A percentile compares a stretch with the other conserved stretches of the same genome.
phyloP scores from a whole-genome alignment of 2,797 vertebrate genomes.

The Pangasius mekongensis region DNA sequence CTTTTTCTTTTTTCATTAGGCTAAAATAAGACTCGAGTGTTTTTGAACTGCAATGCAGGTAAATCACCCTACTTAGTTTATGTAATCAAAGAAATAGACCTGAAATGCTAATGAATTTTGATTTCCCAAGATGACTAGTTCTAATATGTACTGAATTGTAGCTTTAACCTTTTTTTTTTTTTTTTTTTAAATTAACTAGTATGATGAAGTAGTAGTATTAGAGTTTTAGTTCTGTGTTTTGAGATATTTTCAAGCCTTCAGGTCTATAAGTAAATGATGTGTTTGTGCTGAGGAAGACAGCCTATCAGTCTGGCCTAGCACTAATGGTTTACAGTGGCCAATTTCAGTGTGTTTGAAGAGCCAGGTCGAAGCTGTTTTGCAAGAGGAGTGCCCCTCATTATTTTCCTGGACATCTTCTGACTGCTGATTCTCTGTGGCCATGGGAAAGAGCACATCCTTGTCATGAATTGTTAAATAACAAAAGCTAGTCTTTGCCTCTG shows the following conservation, averaged over 20 bases:
- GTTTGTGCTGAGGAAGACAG: background rate
- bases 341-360: slow-evolving; percentile 31
- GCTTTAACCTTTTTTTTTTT: background rate
- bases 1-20: background rate
- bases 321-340: background rate
- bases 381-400: background rate
- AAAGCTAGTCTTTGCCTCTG: slow-evolving; percentile 12
- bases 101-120: background rate
- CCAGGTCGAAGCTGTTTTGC: slow-evolving; percentile 26
- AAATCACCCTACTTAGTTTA: background rate
- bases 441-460: background rate
- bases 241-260: background rate
- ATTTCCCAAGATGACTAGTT: background rate
- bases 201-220: background rate
- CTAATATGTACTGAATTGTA: slow-evolving; percentile 9
- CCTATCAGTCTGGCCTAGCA: background rate
- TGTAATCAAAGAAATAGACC: background rate
- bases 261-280: background rate
- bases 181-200: background rate
- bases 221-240: slow-evolving; percentile 1
- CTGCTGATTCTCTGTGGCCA: background rate
- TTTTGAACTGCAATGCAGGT: slow-evolving; percentile 5
- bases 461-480: background rate
- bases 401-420: slow-evolving; percentile 4
- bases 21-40: background rate